Base-by-base conservation (phyloP, 1,140 invertebrate species). In the Leptoteleia sp. region DNA sequence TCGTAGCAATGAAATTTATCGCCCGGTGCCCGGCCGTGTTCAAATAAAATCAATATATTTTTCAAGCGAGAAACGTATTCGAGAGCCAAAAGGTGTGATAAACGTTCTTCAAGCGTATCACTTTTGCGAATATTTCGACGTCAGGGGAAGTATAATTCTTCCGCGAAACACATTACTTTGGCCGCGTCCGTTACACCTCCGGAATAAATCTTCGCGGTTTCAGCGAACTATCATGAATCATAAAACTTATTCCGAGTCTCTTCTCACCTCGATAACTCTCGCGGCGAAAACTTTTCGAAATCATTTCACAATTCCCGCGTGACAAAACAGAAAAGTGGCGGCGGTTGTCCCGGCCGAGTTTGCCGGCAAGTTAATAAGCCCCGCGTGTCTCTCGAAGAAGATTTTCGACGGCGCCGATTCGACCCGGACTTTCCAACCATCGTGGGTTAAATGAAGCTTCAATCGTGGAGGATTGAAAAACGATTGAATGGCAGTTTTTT, bases 191-290 rank as follows among this genome's bases (percentile, higher is more conserved):
- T 73, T 65, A 72, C 76, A 73, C 61, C 38, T 57, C 54, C 62
- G 55, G 68, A 59, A 79, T 79, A 79, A 79, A 79, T 79, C 76
- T 79, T 72, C 62, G 67, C 76, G 47, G 59, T 67, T 68, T 72
- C 76, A 54, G 19, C 55, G 62, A 72, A 62, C 76, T 72, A 78
- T 79, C 76, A 73, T 79, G 76, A 79, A 73, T 79, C 76, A 79
- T 73, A 72, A 79, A 79, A 79, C 68, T 79, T 79, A 79, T 79
- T 72, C 62, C 62, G 62, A 72, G 48, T 61, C 76, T 73, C 68
- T 79, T 68, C 61, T 67, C 68, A 68, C 76, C 62, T 68, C 76
- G 68, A 62, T 72, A 79, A 72, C 62, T 73, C 68, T 61, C 67
- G 38, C 35, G 59, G 47, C 43, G 22, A 16, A 47, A 68, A 72